A percentile compares a stretch with the other conserved stretches of the same genome.
These are phyloP conservation scores for Coendou prehensilis DNA, from an alignment of 2,797 vertebrate genomes.

Conservation along the genomic window DNA sequence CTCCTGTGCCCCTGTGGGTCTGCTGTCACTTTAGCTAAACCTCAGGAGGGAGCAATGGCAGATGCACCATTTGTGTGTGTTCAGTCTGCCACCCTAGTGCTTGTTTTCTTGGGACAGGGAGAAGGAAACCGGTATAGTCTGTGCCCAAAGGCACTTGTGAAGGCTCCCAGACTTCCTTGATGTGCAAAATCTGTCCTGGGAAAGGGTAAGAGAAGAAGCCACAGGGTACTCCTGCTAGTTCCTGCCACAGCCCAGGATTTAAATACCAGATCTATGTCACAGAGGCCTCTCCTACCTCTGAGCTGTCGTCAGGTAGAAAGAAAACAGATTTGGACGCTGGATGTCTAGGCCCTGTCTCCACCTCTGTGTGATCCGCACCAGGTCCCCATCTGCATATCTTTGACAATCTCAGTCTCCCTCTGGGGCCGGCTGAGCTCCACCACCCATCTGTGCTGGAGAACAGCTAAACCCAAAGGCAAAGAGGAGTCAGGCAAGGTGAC, in stretches of 20 bases:
- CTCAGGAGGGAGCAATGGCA: background rate
- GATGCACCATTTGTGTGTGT: background rate
- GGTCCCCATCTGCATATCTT: background rate
- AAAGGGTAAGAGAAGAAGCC: background rate
- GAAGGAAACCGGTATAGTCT: background rate
- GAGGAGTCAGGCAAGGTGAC: constrained; percentile 8
- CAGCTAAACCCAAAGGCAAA: background rate
- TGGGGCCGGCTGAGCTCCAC: background rate
- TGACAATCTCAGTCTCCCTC: constrained; percentile 35
- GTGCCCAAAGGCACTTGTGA: background rate
- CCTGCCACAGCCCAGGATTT: background rate
- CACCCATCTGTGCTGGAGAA: background rate
- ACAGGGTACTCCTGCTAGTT: background rate
- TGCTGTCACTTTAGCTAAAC: background rate
- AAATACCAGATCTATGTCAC: background rate
- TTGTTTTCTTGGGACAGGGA: background rate
- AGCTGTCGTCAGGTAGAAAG: background rate
- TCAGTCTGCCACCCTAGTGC: background rate
- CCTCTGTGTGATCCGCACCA: background rate
- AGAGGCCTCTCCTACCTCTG: background rate
- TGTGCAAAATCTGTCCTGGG: background rate
- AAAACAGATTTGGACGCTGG: background rate
- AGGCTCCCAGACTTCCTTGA: background rate
- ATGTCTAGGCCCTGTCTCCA: background rate
- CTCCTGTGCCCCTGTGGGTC: background rate